These are phyloP conservation scores for Pseudopleuronectes americanus DNA, from an alignment of 2,797 vertebrate genomes.

Conservation along the genomic window DNA sequence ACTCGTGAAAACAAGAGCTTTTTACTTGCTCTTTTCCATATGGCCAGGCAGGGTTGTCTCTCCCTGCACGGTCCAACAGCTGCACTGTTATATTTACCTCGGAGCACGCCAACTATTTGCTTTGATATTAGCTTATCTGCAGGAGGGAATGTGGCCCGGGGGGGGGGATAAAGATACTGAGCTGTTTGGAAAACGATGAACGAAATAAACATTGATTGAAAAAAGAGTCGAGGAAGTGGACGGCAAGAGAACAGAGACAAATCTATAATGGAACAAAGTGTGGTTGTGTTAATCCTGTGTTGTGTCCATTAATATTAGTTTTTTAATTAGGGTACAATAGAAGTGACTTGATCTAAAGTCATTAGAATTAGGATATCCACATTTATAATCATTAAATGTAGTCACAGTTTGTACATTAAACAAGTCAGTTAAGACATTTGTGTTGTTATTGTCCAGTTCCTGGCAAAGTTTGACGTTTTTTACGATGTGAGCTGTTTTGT, in stretches of 20 bases:
- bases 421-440: not conserved
- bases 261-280: not conserved
- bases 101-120: constrained; percentile 65
- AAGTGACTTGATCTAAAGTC: constrained; percentile 18
- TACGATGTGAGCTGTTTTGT: constrained; percentile 19
- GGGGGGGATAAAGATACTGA: constrained; percentile 31
- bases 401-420: not conserved
- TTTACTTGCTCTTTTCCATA: constrained; percentile 58
- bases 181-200: constrained; percentile 27
- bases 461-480: constrained; percentile 15
- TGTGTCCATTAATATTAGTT: not conserved
- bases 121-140: constrained; percentile 69
- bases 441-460: not conserved
- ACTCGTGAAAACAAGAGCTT: constrained; percentile 48
- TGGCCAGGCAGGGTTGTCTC: constrained; percentile 33
- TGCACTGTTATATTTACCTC: constrained; percentile 74
- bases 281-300: not conserved
- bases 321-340: constrained; percentile 3
- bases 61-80: constrained; percentile 53
- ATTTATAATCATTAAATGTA: not conserved
- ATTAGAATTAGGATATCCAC: not conserved
- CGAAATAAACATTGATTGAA: constrained; percentile 14
- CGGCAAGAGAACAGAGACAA: not conserved
- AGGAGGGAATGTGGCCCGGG: constrained; percentile 29
- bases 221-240: not conserved